Percentiles rank a stretch among this genome's conserved stretches.
phyloP scores from a whole-genome alignment of 2,113 vertebrate genomes.

The Gobius niger region DNA sequence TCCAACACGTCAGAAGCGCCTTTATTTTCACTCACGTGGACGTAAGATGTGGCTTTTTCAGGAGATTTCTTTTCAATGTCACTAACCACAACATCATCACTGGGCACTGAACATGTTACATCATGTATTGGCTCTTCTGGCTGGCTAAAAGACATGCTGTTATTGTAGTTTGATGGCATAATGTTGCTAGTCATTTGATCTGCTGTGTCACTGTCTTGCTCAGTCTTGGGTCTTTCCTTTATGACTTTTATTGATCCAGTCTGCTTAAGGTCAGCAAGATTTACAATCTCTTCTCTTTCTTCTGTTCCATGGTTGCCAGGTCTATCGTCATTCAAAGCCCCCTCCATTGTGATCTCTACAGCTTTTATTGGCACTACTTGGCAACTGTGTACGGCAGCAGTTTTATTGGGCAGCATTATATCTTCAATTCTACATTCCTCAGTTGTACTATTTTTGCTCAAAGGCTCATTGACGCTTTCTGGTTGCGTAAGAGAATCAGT shows the following conservation, averaged over 20 bases:
- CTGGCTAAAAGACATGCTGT: neutral
- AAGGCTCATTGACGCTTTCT: conserved; percentile 36
- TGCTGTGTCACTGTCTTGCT: conserved; percentile 13
- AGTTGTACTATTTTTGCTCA: conserved; percentile 35
- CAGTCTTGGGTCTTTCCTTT: conserved; percentile 24
- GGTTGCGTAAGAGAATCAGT: conserved; percentile 28
- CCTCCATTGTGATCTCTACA: conserved; percentile 39
- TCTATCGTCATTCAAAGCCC: conserved; percentile 39
- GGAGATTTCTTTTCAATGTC: conserved; percentile 8
- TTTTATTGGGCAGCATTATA: conserved; percentile 43
- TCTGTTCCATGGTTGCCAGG: conserved; percentile 28
- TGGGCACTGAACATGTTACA: conserved; percentile 9
- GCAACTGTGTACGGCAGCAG: conserved; percentile 39
- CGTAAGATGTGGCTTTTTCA: conserved; percentile 7
- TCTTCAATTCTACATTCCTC: conserved; percentile 48
- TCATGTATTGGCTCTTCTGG: conserved; percentile 16
- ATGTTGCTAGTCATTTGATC: conserved; percentile 9
- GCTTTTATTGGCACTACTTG: conserved; percentile 31
- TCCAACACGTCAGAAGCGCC: conserved; percentile 17
- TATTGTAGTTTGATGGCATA: conserved; percentile 2
- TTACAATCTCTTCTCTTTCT: conserved; percentile 17
- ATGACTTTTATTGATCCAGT: conserved; percentile 14
- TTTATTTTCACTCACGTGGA: conserved; percentile 20
- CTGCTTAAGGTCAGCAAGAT: conserved; percentile 20
- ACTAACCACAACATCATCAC: neutral